These are phyloP conservation scores for Ernsta delagoae DNA, from an alignment of 2,888 invertebrate genomes.

Conservation along the genomic window DNA sequence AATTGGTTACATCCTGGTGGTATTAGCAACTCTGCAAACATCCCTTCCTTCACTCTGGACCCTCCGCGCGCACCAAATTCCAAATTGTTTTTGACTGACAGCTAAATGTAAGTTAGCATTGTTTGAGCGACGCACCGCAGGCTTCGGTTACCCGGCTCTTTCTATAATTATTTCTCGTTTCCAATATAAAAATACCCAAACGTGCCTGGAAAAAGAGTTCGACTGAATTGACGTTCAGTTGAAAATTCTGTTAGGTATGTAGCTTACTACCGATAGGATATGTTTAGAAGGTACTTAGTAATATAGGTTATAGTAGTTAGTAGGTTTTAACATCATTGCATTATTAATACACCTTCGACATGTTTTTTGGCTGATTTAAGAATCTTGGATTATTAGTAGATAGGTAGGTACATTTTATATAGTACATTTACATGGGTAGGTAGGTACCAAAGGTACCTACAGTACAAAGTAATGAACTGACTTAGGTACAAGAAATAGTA, in stretches of 20 bases:
- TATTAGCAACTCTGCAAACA: constrained; percentile 58
- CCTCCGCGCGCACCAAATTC: constrained; percentile 82
- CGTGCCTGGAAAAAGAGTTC: constrained; percentile 34
- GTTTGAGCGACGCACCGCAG: constrained; percentile 80
- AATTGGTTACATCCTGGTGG: neutral
- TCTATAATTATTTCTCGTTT: constrained; percentile 76
- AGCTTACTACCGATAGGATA: neutral
- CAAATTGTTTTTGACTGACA: constrained; percentile 86
- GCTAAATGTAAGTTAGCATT: constrained; percentile 85
- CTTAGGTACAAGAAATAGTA: too few relatives aligned
- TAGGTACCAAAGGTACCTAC: too few relatives aligned
- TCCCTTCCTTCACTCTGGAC: constrained; percentile 64
- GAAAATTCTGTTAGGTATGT: neutral
- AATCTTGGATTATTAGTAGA: too few relatives aligned
- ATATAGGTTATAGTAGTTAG: too few relatives aligned
- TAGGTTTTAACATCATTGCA: too few relatives aligned
- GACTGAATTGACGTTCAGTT: constrained; percentile 21
- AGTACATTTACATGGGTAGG: too few relatives aligned
- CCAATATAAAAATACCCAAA: constrained; percentile 41
- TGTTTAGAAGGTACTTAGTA: neutral
- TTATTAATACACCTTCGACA: too few relatives aligned
- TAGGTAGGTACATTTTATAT: too few relatives aligned
- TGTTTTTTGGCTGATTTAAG: too few relatives aligned
- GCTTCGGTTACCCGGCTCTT: constrained; percentile 66
- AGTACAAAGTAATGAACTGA: too few relatives aligned